phyloP scores from a whole-genome alignment of 2,888 invertebrate genomes.

The Andrena bicolor region DNA sequence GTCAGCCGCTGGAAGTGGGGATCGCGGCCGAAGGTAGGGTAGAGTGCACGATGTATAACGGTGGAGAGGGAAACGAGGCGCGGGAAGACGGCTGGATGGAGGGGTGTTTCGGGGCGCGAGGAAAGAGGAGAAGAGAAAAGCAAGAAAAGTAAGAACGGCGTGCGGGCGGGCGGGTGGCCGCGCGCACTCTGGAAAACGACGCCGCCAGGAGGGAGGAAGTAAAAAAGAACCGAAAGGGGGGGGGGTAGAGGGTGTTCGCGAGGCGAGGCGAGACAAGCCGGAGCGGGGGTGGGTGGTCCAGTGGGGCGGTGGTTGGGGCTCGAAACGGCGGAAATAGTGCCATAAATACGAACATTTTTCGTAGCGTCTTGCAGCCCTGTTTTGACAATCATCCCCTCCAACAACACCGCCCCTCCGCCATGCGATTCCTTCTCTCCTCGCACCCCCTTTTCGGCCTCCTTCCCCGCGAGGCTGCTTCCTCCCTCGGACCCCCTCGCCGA shows the following conservation, averaged over 20 bases:
- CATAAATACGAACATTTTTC: constrained; percentile 83
- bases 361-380: constrained; percentile 81
- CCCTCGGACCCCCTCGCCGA: constrained; percentile 3
- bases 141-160: constrained; percentile 65
- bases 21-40: constrained; percentile 54
- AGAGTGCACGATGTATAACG: constrained; percentile 48
- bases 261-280: constrained; percentile 38
- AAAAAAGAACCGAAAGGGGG: constrained; percentile 63
- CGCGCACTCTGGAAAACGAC: constrained; percentile 71
- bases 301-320: constrained; percentile 60
- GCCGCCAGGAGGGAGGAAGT: constrained; percentile 66
- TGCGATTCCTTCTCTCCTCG: constrained; percentile 55
- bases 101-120: constrained; percentile 36
- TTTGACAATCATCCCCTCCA: constrained; percentile 80
- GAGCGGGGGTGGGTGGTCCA: constrained; percentile 47
- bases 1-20: constrained; percentile 58
- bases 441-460: constrained; percentile 43
- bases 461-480: constrained; percentile 36
- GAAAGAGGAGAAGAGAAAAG: constrained; percentile 60
- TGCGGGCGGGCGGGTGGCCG: constrained; percentile 19
- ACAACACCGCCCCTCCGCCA: constrained; percentile 44
- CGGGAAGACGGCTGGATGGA: constrained; percentile 53
- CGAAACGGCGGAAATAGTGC: constrained; percentile 80
- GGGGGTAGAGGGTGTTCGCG: constrained; percentile 37
- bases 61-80: constrained; percentile 54